Conservation (phyloP, 2,113 vertebrate species). For the Microtus montanus region DNA sequence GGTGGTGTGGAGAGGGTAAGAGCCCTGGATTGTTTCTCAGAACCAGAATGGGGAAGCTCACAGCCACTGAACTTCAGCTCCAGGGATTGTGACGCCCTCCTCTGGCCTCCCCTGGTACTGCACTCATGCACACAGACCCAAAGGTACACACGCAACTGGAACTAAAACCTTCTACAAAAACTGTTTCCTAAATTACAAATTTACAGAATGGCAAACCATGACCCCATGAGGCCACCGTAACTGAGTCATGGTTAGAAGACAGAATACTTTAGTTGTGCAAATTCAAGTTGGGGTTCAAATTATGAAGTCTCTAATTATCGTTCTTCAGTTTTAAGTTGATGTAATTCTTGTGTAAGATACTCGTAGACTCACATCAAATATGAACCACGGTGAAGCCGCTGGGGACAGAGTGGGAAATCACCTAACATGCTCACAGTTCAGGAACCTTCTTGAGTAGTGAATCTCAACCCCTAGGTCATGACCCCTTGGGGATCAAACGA, state of each 20-base stretch:
- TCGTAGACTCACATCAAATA: not conserved
- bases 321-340: not conserved
- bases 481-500: not conserved
- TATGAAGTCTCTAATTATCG: not conserved
- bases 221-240: not conserved
- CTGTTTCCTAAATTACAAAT: not conserved
- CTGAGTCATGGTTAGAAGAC: not conserved
- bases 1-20: not conserved
- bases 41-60: not conserved
- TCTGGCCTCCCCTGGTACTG: not conserved
- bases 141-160: not conserved
- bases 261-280: not conserved
- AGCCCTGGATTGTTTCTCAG: not conserved
- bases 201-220: not conserved
- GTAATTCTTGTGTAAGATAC: conserved; percentile 2
- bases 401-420: not conserved
- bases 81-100: too few relatives aligned
- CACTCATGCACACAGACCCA: not conserved
- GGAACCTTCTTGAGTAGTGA: not conserved
- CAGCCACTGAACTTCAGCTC: not conserved
- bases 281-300: conserved; percentile 7
- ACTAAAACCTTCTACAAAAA: not conserved
- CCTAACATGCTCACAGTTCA: not conserved
- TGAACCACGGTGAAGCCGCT: not conserved
- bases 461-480: not conserved